Evolutionary conservation across 2,888 invertebrate species (phyloP), one percentile per base, ranked within the genome.

Genomic region (Lepidocyrtoides sp.): DNA sequence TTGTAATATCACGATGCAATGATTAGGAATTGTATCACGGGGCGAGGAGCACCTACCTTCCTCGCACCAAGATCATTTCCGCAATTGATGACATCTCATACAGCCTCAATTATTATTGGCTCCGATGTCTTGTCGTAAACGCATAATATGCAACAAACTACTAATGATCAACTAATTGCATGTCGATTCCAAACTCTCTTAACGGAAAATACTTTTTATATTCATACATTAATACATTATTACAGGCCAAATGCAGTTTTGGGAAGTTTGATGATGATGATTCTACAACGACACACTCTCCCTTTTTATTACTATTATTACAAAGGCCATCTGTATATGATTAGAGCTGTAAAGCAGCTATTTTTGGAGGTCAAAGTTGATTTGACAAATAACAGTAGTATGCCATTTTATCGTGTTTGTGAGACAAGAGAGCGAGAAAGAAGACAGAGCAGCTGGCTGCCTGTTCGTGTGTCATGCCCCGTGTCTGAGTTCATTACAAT

Each of bases 21-120:
- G 69, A 41, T 69, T 69, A 41, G 41, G 10, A 41, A 69, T 41
- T 41, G 41, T 69, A 29, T 66, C 66, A 66, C 32, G 32, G 32
- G 66, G 32, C 10, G 36, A 10, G 36, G 36, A 20, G 41, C 20
- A 32, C 44, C 41, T 60, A 57, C 57, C 63, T 63, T 69, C n/a
- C 29, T 63, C 41, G 29, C 23, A 57, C 72, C 72, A 72, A 41
- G 77, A 86, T 86, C 63, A 77, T 86, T 86, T 86, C 86, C 86
- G 86, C 75, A 72, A 86, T 54, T 75, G 86, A 86, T 86, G 77
- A 77, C 77, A 86, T 86, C 77, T 69, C 57, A 7, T 51, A n/a
- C 36, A 51, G 36, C n/a, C 72, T 10, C 69, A 84, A 82, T 63
- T 23, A n/a, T n/a, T n/a, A n/a, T n/a, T n/a, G 41, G 57, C 14